Evolutionary conservation across 2,113 vertebrate genomes (phyloP).

Genomic region (Pitta sordida): DNA sequence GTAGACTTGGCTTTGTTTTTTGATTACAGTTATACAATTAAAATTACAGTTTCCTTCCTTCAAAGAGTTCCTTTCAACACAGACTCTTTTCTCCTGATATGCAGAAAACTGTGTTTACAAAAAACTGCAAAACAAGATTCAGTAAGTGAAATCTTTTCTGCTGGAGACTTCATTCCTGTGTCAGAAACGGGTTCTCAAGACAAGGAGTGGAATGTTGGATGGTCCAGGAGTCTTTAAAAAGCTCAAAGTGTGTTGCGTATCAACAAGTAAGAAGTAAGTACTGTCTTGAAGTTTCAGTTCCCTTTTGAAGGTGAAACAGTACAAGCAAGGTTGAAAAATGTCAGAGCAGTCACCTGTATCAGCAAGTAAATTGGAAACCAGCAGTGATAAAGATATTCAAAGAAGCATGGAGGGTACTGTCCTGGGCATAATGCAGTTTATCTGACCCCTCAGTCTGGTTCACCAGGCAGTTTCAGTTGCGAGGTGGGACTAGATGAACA

Average conservation of each 20-base stretch:
- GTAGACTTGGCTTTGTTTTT: slow-evolving; percentile 23
- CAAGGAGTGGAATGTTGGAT: background rate
- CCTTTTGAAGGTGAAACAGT: slow-evolving; percentile 34
- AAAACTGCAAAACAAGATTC: background rate
- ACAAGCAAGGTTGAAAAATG: slow-evolving; percentile 31
- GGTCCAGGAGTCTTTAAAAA: background rate
- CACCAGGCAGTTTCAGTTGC: background rate
- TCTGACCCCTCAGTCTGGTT: background rate
- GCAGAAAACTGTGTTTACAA: background rate
- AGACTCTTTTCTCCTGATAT: background rate
- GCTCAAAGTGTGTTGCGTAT: background rate
- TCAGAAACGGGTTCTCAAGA: background rate
- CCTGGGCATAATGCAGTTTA: background rate
- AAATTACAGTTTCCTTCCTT: background rate
- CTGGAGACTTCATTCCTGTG: background rate
- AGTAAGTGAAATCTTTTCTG: background rate
- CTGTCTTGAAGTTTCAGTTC: slow-evolving; percentile 59
- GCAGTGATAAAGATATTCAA: background rate
- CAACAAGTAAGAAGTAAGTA: slow-evolving; percentile 12
- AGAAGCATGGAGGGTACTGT: background rate
- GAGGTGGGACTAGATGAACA: background rate
- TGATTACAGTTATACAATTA: slow-evolving; percentile 3
- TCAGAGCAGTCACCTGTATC: slow-evolving; percentile 34
- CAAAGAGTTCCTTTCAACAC: background rate
- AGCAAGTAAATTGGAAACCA: slow-evolving; percentile 23